Evolutionary conservation across 2,888 invertebrate species (phyloP), one percentile per base, ranked within the genome.

Genomic region (Disparrhopalites patrizii): DNA sequence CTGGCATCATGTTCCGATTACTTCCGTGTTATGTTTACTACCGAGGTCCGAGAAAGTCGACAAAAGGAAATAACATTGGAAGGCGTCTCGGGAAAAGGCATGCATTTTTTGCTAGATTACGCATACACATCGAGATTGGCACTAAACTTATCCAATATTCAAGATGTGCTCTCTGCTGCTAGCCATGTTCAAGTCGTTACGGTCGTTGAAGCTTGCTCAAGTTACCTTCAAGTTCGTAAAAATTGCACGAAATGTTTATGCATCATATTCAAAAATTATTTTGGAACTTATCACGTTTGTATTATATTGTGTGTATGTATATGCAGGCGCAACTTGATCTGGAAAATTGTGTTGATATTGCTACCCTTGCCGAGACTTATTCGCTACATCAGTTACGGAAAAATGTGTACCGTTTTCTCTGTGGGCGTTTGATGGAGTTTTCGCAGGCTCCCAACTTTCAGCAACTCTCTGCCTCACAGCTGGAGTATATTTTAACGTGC

Each of bases 11-110:
- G 87, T 76, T 87, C 87, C 75, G 87, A 87, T 76, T 89, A 88
- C 75, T 89, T 89, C 78, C 82, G 86, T 71, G 88, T 88, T 58
- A 88, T 88, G 88, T 89, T 89, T 76, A 87, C 87, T 0, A 86
- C 85, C 77, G 73, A 73, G 66, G 85, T 88, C 83, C 79, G 83
- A 68, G 88, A 89, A 78, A 82, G 86, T 27, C 80, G 82, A 20
- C 84, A 86, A 77, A 82, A 83, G 62, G 85, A 86, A 77, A 86
- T 88, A 7, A 81, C 81, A 68, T 77, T 88, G 33, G 85, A 86
- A 76, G 88, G 87, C 2, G 83, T 88, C 4, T 84, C 85, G 5
- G 85, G 86, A 0, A 82, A 82, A 43, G 88, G 87, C 20, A 85
- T 88, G 77, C 79, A 82, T 61, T 80, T 84, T 51, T 80, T 88